Evolutionary conservation across 2,113 vertebrate genomes (phyloP).

Genomic region (Ptyas mucosa): DNA sequence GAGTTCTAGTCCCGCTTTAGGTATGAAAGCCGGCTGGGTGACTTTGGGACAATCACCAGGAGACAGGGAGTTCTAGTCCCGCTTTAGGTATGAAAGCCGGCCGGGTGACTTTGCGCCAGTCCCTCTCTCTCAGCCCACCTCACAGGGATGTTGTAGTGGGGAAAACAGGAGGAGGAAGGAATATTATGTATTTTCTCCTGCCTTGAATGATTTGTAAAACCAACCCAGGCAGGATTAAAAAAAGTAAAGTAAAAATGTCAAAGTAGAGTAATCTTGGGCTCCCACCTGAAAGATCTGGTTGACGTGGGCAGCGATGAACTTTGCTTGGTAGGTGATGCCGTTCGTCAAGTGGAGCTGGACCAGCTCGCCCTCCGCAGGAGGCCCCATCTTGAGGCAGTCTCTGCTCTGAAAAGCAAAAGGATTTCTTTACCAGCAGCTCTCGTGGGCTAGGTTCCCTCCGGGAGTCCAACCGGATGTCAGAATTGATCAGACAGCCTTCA

Average conservation of each 20-base stretch:
- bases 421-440: background rate
- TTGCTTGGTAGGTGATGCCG: constrained; percentile 80
- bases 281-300: constrained; percentile 87
- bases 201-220: background rate
- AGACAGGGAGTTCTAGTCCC: too few relatives aligned
- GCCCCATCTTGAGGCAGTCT: constrained; percentile 82
- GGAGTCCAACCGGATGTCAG: background rate
- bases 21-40: too few relatives aligned
- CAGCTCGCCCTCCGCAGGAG: constrained; percentile 80
- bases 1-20: too few relatives aligned
- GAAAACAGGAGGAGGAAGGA: background rate
- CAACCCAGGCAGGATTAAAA: background rate
- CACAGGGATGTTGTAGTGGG: background rate
- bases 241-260: background rate
- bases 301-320: constrained; percentile 79
- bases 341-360: constrained; percentile 81
- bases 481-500: background rate
- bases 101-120: background rate
- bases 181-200: too few relatives aligned
- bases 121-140: background rate
- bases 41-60: background rate
- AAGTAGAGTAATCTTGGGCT: background rate
- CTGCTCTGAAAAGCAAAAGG: constrained; percentile 75
- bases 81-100: too few relatives aligned
- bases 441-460: background rate